These are phyloP conservation scores for Dufourea novaeangliae DNA, from an alignment of 1,140 invertebrate species.

Conservation along the genomic window DNA sequence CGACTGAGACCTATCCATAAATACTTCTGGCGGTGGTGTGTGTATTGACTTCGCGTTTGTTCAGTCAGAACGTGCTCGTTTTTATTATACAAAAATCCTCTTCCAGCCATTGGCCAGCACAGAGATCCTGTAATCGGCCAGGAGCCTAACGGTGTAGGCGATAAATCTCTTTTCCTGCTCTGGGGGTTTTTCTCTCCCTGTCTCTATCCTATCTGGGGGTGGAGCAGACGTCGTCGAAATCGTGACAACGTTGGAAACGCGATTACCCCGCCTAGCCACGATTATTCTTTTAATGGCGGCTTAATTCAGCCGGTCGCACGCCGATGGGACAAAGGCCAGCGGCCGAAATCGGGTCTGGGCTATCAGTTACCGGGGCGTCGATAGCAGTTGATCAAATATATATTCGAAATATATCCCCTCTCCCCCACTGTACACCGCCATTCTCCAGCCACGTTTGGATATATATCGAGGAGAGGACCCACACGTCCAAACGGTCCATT, in stretches of 20 bases:
- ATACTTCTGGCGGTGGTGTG: conserved; percentile 7
- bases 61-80: not conserved
- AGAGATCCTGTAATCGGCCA: not conserved
- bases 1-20: conserved; percentile 9
- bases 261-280: not conserved
- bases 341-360: conserved; percentile 56
- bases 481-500: conserved; percentile 52
- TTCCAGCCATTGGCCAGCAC: not conserved
- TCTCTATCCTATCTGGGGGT: not conserved
- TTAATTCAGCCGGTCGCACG: conserved; percentile 61
- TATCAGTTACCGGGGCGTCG: conserved; percentile 67
- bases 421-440: not conserved
- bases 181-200: not conserved
- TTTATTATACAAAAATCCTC: no score
- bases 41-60: conserved; percentile 2
- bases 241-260: conserved; percentile 39
- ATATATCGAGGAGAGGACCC: conserved; percentile 35
- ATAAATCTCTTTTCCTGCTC: conserved; percentile 15
- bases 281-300: conserved; percentile 65
- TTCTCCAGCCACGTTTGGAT: not conserved
- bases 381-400: conserved; percentile 69
- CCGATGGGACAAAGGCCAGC: conserved; percentile 42
- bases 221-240: not conserved
- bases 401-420: conserved; percentile 58
- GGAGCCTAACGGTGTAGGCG: not conserved